Percentiles rank a stretch among this genome's conserved stretches.
Evolutionary conservation across 92 coral and sea anemone genomes (phyloP).

Genomic region (Ricordea florida): DNA sequence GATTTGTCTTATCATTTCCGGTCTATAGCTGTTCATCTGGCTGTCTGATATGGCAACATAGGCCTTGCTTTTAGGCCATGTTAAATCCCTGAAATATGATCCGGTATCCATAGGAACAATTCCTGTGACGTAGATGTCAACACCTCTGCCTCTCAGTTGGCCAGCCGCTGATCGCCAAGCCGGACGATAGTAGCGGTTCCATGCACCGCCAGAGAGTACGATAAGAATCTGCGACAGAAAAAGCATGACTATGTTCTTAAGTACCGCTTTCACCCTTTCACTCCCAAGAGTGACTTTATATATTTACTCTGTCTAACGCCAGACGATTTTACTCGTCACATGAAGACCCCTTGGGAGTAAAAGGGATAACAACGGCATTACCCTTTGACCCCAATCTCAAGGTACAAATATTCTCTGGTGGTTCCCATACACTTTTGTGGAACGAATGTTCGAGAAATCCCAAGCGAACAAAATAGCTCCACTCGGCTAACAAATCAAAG

Average conservation of each 20-base stretch:
- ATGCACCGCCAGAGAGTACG: constrained; percentile 60
- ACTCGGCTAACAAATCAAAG: too few species aligned
- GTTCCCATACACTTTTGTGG: too few species aligned
- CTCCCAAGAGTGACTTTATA: too few species aligned
- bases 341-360: too few species aligned
- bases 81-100: constrained; percentile 14
- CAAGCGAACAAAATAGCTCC: too few species aligned
- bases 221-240: constrained; percentile 53
- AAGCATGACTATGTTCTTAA: too few species aligned
- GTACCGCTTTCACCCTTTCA: too few species aligned
- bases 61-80: constrained; percentile 7
- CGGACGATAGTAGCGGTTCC: constrained; percentile 59
- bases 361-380: too few species aligned
- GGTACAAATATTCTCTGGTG: not conserved
- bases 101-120: not conserved
- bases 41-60: not conserved
- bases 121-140: constrained; percentile 53
- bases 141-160: constrained; percentile 46
- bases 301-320: too few species aligned
- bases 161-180: constrained; percentile 56
- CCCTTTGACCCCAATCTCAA: not conserved
- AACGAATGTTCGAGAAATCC: too few species aligned
- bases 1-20: constrained; percentile 54
- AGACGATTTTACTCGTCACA: too few species aligned
- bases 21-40: constrained; percentile 5